Conservation (phyloP, 2,113 vertebrate species). For the Indicator indicator region DNA sequence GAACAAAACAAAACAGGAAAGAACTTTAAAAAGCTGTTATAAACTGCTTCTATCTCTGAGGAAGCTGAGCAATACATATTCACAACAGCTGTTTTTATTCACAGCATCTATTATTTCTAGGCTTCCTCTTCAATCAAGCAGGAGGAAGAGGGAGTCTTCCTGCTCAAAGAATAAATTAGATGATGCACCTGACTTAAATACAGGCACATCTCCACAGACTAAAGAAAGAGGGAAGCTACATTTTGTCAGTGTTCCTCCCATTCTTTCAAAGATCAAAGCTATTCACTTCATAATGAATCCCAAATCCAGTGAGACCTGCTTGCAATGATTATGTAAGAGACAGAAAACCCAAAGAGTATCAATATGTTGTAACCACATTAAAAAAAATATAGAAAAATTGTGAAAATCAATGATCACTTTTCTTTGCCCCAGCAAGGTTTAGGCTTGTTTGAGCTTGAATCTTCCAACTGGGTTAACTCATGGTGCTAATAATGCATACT, state of each 20-base stretch:
- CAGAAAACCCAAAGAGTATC: not conserved
- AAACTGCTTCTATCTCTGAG: not conserved
- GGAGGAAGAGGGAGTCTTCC: slow-evolving; percentile 13
- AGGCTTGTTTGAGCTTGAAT: not conserved
- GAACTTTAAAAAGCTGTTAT: not conserved
- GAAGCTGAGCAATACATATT: not conserved
- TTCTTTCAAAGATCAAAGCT: not conserved
- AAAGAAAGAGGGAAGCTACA: not conserved
- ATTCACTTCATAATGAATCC: not conserved
- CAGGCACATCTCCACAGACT: not conserved
- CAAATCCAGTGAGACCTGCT: not conserved
- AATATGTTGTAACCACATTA: not conserved
- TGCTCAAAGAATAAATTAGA: slow-evolving; percentile 10
- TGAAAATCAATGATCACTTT: not conserved
- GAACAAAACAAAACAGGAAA: not conserved
- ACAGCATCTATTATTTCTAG: not conserved
- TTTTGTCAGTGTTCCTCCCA: not conserved
- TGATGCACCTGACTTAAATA: not conserved
- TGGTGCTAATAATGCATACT: not conserved
- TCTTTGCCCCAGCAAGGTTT: not conserved
- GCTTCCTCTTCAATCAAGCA: slow-evolving; percentile 41
- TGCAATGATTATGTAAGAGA: not conserved
- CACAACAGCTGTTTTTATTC: not conserved
- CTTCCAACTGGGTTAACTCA: not conserved
- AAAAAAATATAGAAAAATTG: not conserved